A percentile compares a stretch with the other conserved stretches of the same genome.
Evolutionary conservation across 2,888 invertebrate genomes (phyloP).

Genomic region (Eupsilia transversa): DNA sequence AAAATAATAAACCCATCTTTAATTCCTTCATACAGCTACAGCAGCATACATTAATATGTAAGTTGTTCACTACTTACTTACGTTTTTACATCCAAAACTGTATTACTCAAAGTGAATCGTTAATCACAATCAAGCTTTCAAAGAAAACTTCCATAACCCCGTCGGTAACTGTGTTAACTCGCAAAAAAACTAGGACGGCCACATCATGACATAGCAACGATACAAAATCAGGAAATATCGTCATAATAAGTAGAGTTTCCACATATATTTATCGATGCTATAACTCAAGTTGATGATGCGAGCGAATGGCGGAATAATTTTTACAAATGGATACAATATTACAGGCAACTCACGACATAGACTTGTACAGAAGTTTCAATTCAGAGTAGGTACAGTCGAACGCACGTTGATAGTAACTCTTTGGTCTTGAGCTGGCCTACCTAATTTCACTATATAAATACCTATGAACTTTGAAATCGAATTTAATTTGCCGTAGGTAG

Average conservation of each 20-base stretch:
- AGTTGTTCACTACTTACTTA: not conserved
- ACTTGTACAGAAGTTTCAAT: constrained; percentile 26
- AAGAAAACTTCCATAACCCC: constrained; percentile 2
- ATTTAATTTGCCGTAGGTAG: too few species aligned
- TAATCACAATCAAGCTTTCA: constrained; percentile 14
- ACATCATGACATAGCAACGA: constrained; percentile 25
- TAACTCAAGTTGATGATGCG: constrained; percentile 62
- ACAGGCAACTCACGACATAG: constrained; percentile 18
- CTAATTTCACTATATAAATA: too few species aligned
- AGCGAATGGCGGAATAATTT: constrained; percentile 60
- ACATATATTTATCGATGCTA: constrained; percentile 62
- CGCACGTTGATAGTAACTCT: not conserved
- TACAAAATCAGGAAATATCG: constrained; percentile 52
- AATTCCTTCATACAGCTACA: not conserved
- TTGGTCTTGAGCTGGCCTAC: not conserved
- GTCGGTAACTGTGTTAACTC: not conserved
- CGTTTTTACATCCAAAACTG: not conserved
- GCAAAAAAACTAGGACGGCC: constrained; percentile 14
- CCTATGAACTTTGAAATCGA: too few species aligned
- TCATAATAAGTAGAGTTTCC: constrained; percentile 34
- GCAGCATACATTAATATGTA: too few species aligned
- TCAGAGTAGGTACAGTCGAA: not conserved
- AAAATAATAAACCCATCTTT: too few species aligned
- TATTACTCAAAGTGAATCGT: constrained; percentile 11
- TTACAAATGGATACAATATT: constrained; percentile 60